Conservation (phyloP, 2,113 vertebrate species). For the Xenopus tropicalis region DNA sequence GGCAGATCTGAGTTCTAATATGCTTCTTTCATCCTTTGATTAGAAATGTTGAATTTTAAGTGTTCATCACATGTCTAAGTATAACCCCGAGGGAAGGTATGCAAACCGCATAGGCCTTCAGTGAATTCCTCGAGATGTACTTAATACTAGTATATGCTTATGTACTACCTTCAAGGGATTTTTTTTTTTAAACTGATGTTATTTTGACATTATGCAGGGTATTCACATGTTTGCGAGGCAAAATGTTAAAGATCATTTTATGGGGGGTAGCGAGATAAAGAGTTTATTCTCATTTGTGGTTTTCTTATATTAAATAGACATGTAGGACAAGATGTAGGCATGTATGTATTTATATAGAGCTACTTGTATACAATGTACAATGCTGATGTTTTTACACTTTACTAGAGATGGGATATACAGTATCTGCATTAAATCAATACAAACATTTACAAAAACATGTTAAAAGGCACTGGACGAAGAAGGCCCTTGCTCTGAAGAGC, state of each 20-base stretch:
- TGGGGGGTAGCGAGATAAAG: neutral
- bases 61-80: slow-evolving; percentile 12
- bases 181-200: neutral
- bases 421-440: no score
- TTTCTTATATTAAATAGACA: no score
- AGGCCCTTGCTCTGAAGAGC: no score
- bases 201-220: neutral
- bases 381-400: no score
- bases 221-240: neutral
- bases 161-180: neutral
- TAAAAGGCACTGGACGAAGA: no score
- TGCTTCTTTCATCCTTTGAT: slow-evolving; percentile 21
- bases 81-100: slow-evolving; percentile 4
- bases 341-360: no score
- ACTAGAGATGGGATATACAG: no score
- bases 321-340: no score
- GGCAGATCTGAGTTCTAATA: neutral
- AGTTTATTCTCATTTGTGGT: no score
- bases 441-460: no score
- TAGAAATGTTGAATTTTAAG: slow-evolving; percentile 17
- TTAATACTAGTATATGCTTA: slow-evolving; percentile 13
- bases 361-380: no score
- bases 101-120: slow-evolving; percentile 11
- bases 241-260: neutral
- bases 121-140: neutral